These are phyloP conservation scores for Catalaphyllia jardinei DNA, from an alignment of 64 coral and sea anemone species.

Conservation along the genomic window DNA sequence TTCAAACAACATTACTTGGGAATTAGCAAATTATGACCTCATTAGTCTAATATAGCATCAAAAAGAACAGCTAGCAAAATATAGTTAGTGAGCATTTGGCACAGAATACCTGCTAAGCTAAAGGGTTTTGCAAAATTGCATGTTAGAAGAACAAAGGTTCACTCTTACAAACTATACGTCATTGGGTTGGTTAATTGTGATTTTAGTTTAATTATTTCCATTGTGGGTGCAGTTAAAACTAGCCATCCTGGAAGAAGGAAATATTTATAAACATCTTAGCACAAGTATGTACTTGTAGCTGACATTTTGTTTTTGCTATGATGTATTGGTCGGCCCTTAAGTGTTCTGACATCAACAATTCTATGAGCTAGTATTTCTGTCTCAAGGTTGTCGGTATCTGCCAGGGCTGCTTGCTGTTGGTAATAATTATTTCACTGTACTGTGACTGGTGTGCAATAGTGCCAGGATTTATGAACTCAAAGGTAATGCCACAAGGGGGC, in stretches of 20 bases:
- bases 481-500: too few relatives aligned
- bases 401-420: too few relatives aligned
- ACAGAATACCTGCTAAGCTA: background rate
- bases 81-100: background rate
- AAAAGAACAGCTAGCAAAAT: background rate
- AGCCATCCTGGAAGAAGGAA: background rate
- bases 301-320: background rate
- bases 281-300: background rate
- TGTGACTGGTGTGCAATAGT: too few relatives aligned
- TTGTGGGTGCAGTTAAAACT: background rate
- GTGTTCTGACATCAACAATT: background rate
- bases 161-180: too few relatives aligned
- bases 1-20: background rate
- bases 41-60: background rate
- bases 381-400: too few relatives aligned
- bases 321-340: background rate
- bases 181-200: too few relatives aligned
- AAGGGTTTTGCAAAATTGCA: background rate
- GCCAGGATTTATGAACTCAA: too few relatives aligned
- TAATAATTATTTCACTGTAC: too few relatives aligned
- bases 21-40: background rate
- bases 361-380: background rate
- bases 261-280: conserved; percentile 3
- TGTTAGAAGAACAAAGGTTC: background rate
- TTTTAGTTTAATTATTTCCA: too few relatives aligned